Evolutionary conservation across 2,888 invertebrate species (phyloP), one percentile per base, ranked within the genome.

Genomic region (Cyclophora punctaria): DNA sequence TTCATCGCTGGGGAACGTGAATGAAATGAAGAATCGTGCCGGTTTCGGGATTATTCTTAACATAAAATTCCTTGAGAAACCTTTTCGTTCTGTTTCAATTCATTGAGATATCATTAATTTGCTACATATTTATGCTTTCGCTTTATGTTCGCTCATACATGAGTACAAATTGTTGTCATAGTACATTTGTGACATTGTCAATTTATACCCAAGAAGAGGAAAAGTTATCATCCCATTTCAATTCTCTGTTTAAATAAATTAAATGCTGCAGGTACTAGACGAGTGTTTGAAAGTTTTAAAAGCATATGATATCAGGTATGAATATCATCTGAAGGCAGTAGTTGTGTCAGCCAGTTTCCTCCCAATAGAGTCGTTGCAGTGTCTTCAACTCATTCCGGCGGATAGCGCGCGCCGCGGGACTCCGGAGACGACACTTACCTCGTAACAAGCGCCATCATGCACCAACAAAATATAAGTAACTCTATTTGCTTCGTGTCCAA

Each of bases 1-100:
- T 88, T 88, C 87, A 88, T 88, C 87, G 87, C 86, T 72, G 72
- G 81, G 80, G 79, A 83, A 88, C 88, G 88, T 88, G 88, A 84
- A 88, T 85, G 84, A 88, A 88, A 88, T 88, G 85, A 85, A 80
- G 85, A 87, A 88, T 87, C 82, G 82, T 80, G 80, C 78, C 76
- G 81, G 82, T 84, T 86, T 87, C 72, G 81, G 80, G 83, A 83
- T 87, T 87, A 87, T 86, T 83, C 75, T 73, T 72, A 77, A 81
- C 77, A 76, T 78, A 76, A 81, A 81, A 80, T 81, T 80, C 73
- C 76, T 79, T 75, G 71, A 77, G 74, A 81, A 57, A 77, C 74
- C 78, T 77, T 80, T 83, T 83, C 81, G 77, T 78, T 83, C 78
- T 78, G 73, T 84, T 84, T 83, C 83, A 80, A 83, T 84, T 83